Percentiles rank a stretch among this genome's conserved stretches.
Evolutionary conservation across 2,113 vertebrate species (phyloP).

Genomic region (Bucco capensis): DNA sequence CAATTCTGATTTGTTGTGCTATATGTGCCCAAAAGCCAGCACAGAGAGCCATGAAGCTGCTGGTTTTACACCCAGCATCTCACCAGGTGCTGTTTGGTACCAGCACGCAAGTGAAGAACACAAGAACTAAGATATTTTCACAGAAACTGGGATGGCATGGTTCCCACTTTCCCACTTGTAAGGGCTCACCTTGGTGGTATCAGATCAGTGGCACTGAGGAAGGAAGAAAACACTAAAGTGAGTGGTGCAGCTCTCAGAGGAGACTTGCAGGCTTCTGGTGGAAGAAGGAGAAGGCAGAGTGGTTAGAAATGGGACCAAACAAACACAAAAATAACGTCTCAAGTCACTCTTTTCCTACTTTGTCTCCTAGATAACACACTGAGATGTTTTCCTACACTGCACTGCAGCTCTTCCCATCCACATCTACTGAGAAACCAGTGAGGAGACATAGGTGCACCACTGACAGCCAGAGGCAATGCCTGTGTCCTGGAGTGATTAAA

Average conservation of each 20-base stretch:
- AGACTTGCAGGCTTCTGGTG: background rate
- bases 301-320: background rate
- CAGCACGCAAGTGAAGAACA: background rate
- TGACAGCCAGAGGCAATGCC: background rate
- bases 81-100: background rate
- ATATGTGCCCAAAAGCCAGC: background rate
- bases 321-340: background rate
- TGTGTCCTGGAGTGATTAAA: too few species aligned
- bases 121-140: background rate
- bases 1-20: background rate
- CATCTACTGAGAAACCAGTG: accelerated
- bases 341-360: background rate
- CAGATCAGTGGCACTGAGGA: background rate
- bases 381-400: too few species aligned
- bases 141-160: background rate
- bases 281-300: background rate
- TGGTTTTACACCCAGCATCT: background rate
- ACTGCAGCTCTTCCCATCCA: accelerated
- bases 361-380: background rate
- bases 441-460: accelerated
- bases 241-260: background rate
- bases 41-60: background rate
- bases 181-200: background rate
- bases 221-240: background rate
- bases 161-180: background rate